phyloP scores from a whole-genome alignment of 2,797 vertebrate species.

The Remorina albescens region DNA sequence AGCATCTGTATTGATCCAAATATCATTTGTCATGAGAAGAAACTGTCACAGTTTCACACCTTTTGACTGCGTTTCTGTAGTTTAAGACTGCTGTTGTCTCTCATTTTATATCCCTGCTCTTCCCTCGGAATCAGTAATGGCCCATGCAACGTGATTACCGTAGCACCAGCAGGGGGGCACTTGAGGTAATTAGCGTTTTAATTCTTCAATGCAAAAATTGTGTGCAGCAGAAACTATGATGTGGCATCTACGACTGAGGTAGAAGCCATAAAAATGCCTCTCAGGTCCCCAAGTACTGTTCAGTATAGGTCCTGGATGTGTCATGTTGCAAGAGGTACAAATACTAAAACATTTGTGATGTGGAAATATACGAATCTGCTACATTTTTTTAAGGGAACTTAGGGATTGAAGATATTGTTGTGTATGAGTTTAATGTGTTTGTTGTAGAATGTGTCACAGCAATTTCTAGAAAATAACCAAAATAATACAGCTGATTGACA shows the following conservation, averaged over 20 bases:
- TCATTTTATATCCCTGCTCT: neutral
- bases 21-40: neutral
- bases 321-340: neutral
- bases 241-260: neutral
- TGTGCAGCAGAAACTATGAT: neutral
- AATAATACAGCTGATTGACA: too few species aligned
- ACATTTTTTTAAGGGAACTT: neutral
- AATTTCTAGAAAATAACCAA: neutral
- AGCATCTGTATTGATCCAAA: neutral
- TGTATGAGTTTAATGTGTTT: neutral
- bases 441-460: neutral
- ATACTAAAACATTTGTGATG: neutral
- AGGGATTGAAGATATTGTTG: neutral
- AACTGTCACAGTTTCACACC: neutral
- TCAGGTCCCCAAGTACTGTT: neutral
- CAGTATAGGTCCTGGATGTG: neutral
- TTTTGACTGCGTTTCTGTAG: neutral
- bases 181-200: slow-evolving; percentile 13
- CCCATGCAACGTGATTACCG: neutral
- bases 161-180: neutral
- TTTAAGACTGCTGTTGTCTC: neutral
- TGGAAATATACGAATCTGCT: neutral
- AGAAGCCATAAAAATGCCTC: neutral
- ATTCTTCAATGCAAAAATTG: neutral
- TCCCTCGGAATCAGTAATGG: neutral